Evolutionary conservation across 2,113 vertebrate genomes (phyloP), one percentile per base, ranked within the genome.

Genomic region (Lota lota): DNA sequence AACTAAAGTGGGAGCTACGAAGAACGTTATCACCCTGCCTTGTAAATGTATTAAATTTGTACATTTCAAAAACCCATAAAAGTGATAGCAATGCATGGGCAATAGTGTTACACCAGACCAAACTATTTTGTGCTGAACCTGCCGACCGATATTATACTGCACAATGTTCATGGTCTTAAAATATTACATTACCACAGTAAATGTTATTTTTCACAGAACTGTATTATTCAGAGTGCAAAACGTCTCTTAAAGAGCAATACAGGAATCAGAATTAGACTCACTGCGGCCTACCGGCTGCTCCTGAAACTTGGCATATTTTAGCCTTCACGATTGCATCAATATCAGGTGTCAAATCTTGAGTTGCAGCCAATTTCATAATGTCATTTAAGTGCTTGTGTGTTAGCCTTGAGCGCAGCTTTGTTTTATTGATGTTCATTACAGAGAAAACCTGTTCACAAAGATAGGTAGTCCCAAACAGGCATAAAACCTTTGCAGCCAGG

Each of bases 41-140:
- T 28, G 60, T 61, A 20, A 61, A 61, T 61, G 59, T 61, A 61
- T 61, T 61, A 61, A 21, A 53, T 21, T 22, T 61, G 20, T 61
- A 61, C 59, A 61, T 61, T 61, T 61, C 59, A 61, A 61, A 61
- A 61, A 22, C 59, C 20, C 59, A 61, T 61, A 61, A 22, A 22
- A 14, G 1, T 61, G 59, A 51, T 59, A 69, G 20, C 22, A n/a
- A n/a, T 61, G 58, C 58, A 21, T 61, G 58, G 21, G 58, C 58
- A 61, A 61, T 61, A 61, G 58, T 5, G 58, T 61, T 61, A 61
- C 58, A 61, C 58, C 58, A 61, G 58, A 61, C 58, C 58, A 61
- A 61, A 61, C 58, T 61, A 1, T 61, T 61, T 61, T 61, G 58
- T 61, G 5, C 58, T 61, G 19, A 61, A 61, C 4, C 58, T 61